phyloP scores from a whole-genome alignment of 2,888 invertebrate genomes.

The Metellina segmentata region DNA sequence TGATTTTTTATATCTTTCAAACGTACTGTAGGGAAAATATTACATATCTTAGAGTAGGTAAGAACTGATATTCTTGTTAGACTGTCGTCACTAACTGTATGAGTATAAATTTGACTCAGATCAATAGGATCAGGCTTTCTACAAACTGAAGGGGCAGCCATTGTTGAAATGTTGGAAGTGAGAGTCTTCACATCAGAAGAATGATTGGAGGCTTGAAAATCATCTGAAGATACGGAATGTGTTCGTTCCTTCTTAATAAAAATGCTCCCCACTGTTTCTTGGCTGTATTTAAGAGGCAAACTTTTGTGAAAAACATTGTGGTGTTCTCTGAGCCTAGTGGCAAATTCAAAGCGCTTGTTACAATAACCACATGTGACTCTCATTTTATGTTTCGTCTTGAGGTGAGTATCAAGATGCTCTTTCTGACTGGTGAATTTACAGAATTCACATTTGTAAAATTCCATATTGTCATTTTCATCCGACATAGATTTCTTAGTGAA shows the following conservation, averaged over 20 bases:
- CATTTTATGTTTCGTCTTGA: slow-evolving; percentile 51
- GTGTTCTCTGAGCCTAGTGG: slow-evolving; percentile 52
- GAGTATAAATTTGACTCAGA: not conserved
- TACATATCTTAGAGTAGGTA: not conserved
- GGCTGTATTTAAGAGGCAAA: slow-evolving; percentile 53
- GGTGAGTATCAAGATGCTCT: slow-evolving; percentile 22
- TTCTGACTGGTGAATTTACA: slow-evolving; percentile 47
- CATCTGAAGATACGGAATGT: not conserved
- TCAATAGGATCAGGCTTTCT: not conserved
- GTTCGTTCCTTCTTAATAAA: not conserved
- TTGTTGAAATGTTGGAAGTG: too few species aligned
- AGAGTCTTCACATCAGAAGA: not conserved
- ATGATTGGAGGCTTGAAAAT: not conserved
- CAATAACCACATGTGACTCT: slow-evolving; percentile 64
- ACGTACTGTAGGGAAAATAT: slow-evolving; percentile 36
- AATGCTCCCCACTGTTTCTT: slow-evolving; percentile 38
- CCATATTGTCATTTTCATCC: not conserved
- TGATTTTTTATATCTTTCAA: not conserved
- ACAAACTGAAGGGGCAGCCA: too few species aligned
- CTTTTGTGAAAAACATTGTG: slow-evolving; percentile 54
- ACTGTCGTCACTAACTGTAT: not conserved
- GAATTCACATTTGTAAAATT: slow-evolving; percentile 64
- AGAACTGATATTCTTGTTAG: not conserved
- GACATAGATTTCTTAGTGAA: not conserved
- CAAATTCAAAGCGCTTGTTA: slow-evolving; percentile 65